phyloP scores from a whole-genome alignment of 2,113 vertebrate species.

The Corvus moneduloides region DNA sequence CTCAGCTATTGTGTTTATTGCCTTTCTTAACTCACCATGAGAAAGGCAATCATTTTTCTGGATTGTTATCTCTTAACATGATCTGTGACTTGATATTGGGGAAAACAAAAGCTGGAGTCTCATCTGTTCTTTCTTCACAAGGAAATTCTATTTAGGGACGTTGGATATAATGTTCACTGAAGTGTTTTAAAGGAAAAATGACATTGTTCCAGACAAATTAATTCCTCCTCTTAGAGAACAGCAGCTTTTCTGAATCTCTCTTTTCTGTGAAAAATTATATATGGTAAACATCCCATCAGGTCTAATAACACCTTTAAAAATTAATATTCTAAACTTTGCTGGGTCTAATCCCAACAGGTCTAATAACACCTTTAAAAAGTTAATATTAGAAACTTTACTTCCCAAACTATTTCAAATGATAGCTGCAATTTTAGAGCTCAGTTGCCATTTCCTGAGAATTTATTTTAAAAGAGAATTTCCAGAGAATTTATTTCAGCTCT shows the following conservation, averaged over 20 bases:
- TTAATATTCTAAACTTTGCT: background rate
- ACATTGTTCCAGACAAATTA: background rate
- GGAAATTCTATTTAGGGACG: background rate
- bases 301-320: background rate
- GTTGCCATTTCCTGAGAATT: background rate
- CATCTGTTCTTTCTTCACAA: background rate
- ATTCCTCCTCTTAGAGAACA: background rate
- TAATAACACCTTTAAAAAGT: background rate
- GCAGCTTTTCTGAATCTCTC: background rate
- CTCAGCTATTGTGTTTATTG: conserved; percentile 16
- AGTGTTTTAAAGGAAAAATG: background rate
- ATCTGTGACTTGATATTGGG: background rate
- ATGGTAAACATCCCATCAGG: background rate
- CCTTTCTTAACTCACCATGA: background rate
- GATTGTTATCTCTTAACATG: background rate
- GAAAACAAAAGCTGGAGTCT: background rate
- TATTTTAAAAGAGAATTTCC: too few species aligned
- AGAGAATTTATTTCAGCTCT: background rate
- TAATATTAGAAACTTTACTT: background rate
- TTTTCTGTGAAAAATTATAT: background rate
- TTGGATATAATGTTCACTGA: background rate
- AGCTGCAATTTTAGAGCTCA: background rate
- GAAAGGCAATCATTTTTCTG: background rate
- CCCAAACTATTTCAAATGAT: background rate
- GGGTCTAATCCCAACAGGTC: background rate